Percentiles rank a stretch among this genome's conserved stretches.
phyloP scores from a whole-genome alignment of 2,888 invertebrate genomes.

The Hirtodrosophila trivittata region DNA sequence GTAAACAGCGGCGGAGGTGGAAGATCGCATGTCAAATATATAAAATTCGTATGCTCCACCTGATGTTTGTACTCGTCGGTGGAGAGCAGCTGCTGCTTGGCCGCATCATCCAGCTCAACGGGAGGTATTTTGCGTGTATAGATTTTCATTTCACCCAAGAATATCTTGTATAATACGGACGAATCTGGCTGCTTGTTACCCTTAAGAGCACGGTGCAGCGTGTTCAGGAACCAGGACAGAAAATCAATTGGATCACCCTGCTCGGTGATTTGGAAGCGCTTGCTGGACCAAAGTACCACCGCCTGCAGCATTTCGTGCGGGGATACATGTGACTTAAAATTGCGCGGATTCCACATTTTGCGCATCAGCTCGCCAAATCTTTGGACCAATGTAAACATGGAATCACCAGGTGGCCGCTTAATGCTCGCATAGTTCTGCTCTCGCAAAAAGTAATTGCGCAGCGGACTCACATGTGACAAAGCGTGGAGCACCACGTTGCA shows the following conservation, averaged over 20 bases:
- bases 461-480: conserved; percentile 95
- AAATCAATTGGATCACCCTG: conserved; percentile 99
- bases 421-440: conserved; percentile 96
- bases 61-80: conserved; percentile 95
- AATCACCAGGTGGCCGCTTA: conserved; percentile 97
- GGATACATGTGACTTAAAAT: conserved; percentile 99
- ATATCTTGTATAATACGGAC: conserved; percentile 97
- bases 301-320: conserved; percentile 99
- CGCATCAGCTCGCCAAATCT: conserved; percentile 96
- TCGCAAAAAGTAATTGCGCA: conserved; percentile 96
- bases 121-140: conserved; percentile 96
- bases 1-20: conserved; percentile 98
- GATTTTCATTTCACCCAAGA: conserved; percentile 95
- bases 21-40: conserved; percentile 98
- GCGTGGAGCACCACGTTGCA: conserved; percentile 99
- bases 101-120: conserved; percentile 94
- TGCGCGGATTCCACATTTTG: conserved; percentile 99
- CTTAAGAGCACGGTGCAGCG: conserved; percentile 96
- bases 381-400: conserved; percentile 94
- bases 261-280: conserved; percentile 98
- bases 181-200: conserved; percentile 94
- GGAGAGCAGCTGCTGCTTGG: conserved; percentile 90
- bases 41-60: conserved; percentile 95
- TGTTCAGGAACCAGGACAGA: conserved; percentile 98
- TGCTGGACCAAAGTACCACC: conserved; percentile 97